A percentile compares a stretch with the other conserved stretches of the same genome.
phyloP scores from a whole-genome alignment of 1,140 invertebrate species.

The Scaptomyza pallida region DNA sequence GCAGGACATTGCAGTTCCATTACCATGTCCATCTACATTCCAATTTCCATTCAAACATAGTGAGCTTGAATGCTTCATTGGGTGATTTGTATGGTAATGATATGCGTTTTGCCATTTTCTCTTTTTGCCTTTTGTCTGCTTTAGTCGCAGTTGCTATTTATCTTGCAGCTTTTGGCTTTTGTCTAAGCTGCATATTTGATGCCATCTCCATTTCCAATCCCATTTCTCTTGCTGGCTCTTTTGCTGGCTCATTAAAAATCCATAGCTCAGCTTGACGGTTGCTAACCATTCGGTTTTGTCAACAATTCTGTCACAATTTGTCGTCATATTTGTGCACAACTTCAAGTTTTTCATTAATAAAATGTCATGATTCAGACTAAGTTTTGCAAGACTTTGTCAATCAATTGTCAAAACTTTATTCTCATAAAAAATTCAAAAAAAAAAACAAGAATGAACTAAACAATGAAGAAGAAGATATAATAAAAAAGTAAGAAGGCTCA shows the following conservation, averaged over 20 bases:
- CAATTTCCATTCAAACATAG: conserved; percentile 15
- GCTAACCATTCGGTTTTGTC: conserved; percentile 30
- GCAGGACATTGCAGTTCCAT: conserved; percentile 19
- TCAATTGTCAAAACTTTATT: conserved; percentile 48
- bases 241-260: conserved; percentile 42
- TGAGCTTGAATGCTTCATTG: conserved; percentile 26
- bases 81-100: conserved; percentile 58
- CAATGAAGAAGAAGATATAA: too few relatives aligned
- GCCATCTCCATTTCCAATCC: neutral
- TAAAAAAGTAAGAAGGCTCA: too few relatives aligned
- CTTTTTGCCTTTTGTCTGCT: conserved; percentile 2
- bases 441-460: conserved; percentile 4
- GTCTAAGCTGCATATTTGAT: conserved; percentile 27
- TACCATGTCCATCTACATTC: conserved; percentile 10
- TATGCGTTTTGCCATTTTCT: conserved; percentile 36
- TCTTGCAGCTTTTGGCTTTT: conserved; percentile 25
- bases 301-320: conserved; percentile 30
- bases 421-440: conserved; percentile 28
- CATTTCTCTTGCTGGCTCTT: too few relatives aligned
- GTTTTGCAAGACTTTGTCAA: conserved; percentile 55
- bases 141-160: conserved; percentile 27
- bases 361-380: conserved; percentile 40
- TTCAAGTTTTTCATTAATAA: conserved; percentile 63
- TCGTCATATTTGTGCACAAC: conserved; percentile 40
- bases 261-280: conserved; percentile 26